These are phyloP conservation scores for Malurus alboscapulatus DNA, from an alignment of 2,113 vertebrate genomes.

Conservation along the genomic window DNA sequence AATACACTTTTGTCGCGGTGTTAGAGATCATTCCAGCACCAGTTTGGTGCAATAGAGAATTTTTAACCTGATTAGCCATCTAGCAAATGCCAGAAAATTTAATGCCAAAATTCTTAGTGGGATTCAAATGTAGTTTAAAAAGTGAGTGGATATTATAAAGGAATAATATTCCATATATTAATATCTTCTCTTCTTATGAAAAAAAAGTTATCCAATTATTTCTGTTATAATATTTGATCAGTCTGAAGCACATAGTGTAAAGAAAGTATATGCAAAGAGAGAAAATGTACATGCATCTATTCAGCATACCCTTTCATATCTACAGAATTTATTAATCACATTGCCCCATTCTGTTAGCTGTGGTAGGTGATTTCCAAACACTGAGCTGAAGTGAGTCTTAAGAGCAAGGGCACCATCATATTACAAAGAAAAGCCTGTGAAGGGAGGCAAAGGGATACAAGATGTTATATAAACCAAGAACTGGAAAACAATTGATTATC, in stretches of 20 bases:
- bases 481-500: not conserved
- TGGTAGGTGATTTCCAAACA: not conserved
- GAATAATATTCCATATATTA: not conserved
- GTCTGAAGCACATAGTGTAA: not conserved
- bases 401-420: not conserved
- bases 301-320: not conserved
- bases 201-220: not conserved
- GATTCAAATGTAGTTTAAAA: not conserved
- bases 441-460: not conserved
- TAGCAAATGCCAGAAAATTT: not conserved
- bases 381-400: not conserved
- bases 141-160: not conserved
- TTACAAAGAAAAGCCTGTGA: not conserved
- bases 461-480: not conserved
- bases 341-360: not conserved
- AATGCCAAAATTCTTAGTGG: not conserved
- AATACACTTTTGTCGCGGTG: not conserved
- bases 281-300: not conserved
- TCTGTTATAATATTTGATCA: not conserved
- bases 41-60: not conserved
- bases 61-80: not conserved
- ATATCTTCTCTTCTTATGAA: not conserved
- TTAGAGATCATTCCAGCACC: not conserved
- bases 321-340: not conserved
- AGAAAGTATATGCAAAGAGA: not conserved